phyloP scores from a whole-genome alignment of 2,888 invertebrate species.

The Linnaemya tessellans region DNA sequence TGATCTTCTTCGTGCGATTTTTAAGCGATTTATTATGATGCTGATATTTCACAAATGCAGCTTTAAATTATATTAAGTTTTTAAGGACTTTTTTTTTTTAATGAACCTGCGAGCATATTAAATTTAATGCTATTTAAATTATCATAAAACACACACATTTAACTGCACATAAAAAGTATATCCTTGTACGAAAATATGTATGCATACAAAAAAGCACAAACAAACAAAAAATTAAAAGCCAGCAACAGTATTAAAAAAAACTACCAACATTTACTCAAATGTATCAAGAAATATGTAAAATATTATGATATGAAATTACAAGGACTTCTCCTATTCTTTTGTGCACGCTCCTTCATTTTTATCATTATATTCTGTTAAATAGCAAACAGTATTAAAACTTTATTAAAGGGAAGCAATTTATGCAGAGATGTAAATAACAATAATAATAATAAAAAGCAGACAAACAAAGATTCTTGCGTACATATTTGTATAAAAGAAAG shows the following conservation, averaged over 20 bases:
- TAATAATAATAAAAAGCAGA: not conserved
- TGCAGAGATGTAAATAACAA: conserved; percentile 32
- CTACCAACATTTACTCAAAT: not conserved
- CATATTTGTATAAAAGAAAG: conserved; percentile 20
- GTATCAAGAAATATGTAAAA: conserved; percentile 23
- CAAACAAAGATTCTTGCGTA: not conserved
- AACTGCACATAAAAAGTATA: not conserved
- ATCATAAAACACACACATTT: conserved; percentile 21
- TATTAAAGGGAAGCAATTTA: conserved; percentile 57
- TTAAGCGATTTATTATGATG: no score
- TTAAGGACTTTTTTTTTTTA: no score
- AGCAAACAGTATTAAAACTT: conserved; percentile 62
- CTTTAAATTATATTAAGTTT: no score
- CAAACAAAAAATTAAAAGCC: conserved; percentile 1
- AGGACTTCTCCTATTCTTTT: conserved; percentile 51
- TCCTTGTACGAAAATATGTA: not conserved
- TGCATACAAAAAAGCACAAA: not conserved
- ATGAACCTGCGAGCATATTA: no score
- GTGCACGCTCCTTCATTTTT: conserved; percentile 25
- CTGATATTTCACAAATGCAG: no score
- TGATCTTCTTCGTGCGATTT: no score
- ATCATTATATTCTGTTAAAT: conserved; percentile 42
- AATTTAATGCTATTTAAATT: conserved; percentile 49
- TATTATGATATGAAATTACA: conserved; percentile 52
- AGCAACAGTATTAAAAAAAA: conserved; percentile 11